Percentiles rank a stretch among this genome's conserved stretches.
Conservation (phyloP, 2,888 invertebrate genomes). For the Drosophila merina region DNA sequence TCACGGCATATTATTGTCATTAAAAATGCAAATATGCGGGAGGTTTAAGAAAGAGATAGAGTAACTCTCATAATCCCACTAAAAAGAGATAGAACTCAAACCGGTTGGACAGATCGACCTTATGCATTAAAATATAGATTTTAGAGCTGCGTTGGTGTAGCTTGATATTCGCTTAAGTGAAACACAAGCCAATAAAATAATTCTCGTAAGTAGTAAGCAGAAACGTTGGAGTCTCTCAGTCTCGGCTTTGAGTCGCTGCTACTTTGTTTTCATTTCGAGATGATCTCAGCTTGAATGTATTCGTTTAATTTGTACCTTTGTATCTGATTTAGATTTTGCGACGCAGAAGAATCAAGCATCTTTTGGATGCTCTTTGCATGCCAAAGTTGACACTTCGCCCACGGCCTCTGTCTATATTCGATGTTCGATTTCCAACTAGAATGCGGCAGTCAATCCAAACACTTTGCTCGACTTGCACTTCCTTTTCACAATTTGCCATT, state of each 20-base stretch:
- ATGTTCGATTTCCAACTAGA: not conserved
- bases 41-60: constrained; percentile 20
- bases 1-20: constrained; percentile 70
- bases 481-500: constrained; percentile 30
- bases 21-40: constrained; percentile 70
- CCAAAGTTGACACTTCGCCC: constrained; percentile 61
- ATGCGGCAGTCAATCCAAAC: constrained; percentile 25
- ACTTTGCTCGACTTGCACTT: constrained; percentile 52
- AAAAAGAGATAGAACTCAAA: constrained; percentile 42
- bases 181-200: constrained; percentile 52
- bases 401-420: constrained; percentile 41
- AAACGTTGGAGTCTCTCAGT: constrained; percentile 6
- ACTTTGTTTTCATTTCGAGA: constrained; percentile 45
- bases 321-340: constrained; percentile 45
- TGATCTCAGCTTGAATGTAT: constrained; percentile 62
- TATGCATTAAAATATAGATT: constrained; percentile 68
- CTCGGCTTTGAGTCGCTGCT: not conserved
- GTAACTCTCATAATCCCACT: not conserved
- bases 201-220: constrained; percentile 39
- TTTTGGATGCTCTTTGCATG: constrained; percentile 61
- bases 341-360: constrained; percentile 52
- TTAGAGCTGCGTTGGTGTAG: constrained; percentile 67
- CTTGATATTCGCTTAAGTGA: constrained; percentile 34
- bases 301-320: constrained; percentile 23
- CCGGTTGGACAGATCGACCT: constrained; percentile 71